Evolutionary conservation across 1,140 invertebrate genomes (phyloP), one percentile per base, ranked within the genome.

Genomic region (Tetramorium alpestre): DNA sequence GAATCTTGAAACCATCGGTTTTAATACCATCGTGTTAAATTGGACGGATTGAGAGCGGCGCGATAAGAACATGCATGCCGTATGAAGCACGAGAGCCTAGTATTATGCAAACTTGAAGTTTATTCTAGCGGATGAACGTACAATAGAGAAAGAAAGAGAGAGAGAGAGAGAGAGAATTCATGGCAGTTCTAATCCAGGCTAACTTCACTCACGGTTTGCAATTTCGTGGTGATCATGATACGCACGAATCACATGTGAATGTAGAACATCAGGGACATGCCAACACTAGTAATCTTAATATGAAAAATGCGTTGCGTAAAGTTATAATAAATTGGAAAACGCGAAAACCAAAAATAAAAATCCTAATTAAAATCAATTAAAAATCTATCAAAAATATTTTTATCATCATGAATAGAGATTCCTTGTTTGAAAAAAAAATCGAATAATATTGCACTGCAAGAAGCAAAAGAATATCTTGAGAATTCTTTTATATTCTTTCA

Each of bases 71-170:
- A 78, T 22, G 64, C 64, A 47, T 62, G 76, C 18, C 77, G n/a
- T 28, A 69, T 49, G 81, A 78, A 78, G 76, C 77, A 54, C 73
- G 88, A 89, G 80, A 89, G 49, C 78, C 78, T 65, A 49, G 82
- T 78, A 86, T 91, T 91, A 89, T 90, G 89, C 89, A 91, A 90
- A 82, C 88, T 87, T 64, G 18, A 88, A 90, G 89, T 88, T 69
- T 91, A 91, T 91, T 91, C 89, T 88, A 82, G 89, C 87, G 89
- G 89, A 91, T 90, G 89, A 91, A 82, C 89, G 82, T 16, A 54
- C 41, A 25, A 25, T 33, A 33, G 33, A 33, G 33, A 33, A 33
- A 33, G 28, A 33, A 33, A 33, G 33, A 33, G 33, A 33, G 33
- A 33, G 3, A 4, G 33, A 33, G 33, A 33, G 33, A 33, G 33